These are phyloP conservation scores for Arvicanthis niloticus DNA, from an alignment of 2,113 vertebrate genomes.

Conservation along the genomic window DNA sequence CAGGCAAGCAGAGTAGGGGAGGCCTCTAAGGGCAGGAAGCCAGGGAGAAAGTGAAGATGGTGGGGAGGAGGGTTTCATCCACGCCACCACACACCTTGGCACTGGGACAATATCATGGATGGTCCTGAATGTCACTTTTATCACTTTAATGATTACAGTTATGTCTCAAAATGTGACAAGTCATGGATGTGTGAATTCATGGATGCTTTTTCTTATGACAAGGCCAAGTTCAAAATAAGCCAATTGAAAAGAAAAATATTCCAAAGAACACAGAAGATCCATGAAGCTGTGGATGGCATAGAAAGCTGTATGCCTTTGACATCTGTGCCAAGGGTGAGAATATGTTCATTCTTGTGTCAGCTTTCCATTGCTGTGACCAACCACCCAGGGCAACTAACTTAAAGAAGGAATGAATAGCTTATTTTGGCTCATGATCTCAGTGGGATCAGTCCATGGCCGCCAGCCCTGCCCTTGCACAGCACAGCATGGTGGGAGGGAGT, in stretches of 20 bases:
- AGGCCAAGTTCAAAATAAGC: slow-evolving; percentile 1
- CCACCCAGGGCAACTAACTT: background rate
- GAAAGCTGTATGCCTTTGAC: background rate
- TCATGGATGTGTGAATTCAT: background rate
- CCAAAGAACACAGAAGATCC: background rate
- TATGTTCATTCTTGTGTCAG: background rate
- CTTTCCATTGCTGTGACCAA: background rate
- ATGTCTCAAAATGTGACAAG: background rate
- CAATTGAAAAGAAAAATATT: background rate
- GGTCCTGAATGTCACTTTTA: background rate
- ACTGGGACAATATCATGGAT: too few relatives aligned
- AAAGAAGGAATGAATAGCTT: background rate
- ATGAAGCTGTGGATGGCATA: background rate
- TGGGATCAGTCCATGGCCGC: background rate
- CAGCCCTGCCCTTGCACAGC: background rate
- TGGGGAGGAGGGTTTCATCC: background rate
- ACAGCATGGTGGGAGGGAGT: too few relatives aligned
- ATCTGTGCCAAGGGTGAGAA: background rate
- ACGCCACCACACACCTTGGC: accelerated
- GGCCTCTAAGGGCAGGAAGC: background rate
- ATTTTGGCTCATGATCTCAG: background rate
- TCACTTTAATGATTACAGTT: background rate
- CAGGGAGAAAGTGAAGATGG: background rate
- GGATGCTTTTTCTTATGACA: background rate
- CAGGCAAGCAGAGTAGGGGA: background rate